These are phyloP conservation scores for Anolis sagrei DNA, from an alignment of 2,113 vertebrate species.

Conservation along the genomic window DNA sequence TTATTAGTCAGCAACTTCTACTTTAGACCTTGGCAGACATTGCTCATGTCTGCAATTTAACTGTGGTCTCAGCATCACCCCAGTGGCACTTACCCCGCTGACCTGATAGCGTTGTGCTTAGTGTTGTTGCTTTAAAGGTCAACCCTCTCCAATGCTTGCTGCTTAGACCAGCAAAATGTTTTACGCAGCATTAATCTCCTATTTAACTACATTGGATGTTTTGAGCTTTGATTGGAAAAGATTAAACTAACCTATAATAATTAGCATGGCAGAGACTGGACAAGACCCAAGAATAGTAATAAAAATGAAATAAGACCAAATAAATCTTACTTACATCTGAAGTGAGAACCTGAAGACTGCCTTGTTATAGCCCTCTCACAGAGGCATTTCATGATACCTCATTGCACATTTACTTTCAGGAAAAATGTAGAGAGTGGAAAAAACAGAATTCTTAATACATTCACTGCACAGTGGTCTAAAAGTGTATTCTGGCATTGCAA, in stretches of 20 bases:
- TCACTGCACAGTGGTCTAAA: no score
- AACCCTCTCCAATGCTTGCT: not conserved
- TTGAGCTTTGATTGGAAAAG: constrained; percentile 11
- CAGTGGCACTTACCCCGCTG: not conserved
- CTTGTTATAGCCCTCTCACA: not conserved
- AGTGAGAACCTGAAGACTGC: not conserved
- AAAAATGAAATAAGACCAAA: constrained; percentile 12
- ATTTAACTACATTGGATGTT: constrained; percentile 10
- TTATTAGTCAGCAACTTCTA: not conserved
- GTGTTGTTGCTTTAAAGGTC: not conserved
- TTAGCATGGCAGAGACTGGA: not conserved
- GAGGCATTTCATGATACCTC: not conserved
- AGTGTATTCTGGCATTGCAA: no score
- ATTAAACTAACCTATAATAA: not conserved
- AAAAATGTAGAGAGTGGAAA: not conserved
- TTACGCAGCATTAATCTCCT: not conserved
- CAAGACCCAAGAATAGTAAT: not conserved
- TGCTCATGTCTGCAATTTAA: not conserved
- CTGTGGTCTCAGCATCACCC: constrained; percentile 2
- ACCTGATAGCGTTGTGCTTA: not conserved
- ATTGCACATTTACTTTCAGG: not conserved
- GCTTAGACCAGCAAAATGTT: constrained; percentile 22
- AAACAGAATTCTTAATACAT: not conserved
- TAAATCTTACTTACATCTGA: not conserved
- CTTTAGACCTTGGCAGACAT: not conserved